phyloP scores from a whole-genome alignment of 2,888 invertebrate genomes.

The Cryptus armator region DNA sequence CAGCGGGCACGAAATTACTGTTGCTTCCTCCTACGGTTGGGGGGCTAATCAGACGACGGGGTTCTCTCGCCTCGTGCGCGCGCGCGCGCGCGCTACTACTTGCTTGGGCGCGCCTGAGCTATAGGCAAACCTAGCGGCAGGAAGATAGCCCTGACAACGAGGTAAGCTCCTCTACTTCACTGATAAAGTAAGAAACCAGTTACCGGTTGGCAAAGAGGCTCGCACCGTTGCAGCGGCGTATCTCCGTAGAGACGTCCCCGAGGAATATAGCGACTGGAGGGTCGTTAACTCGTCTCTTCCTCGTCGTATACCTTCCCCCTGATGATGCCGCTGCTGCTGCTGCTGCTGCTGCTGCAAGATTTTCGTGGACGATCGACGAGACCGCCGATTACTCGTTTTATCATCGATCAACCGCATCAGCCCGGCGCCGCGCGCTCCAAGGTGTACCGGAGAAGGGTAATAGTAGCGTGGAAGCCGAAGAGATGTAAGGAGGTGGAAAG shows the following conservation, averaged over 20 bases:
- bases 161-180: slow-evolving; percentile 46
- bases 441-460: background rate
- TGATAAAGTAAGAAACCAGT: slow-evolving; percentile 69
- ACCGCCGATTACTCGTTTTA: slow-evolving; percentile 76
- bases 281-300: slow-evolving; percentile 54
- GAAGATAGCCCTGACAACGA: slow-evolving; percentile 43
- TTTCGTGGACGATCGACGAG: slow-evolving; percentile 74
- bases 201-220: slow-evolving; percentile 55
- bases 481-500: slow-evolving; percentile 31
- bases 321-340: slow-evolving; percentile 26
- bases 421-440: background rate
- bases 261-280: slow-evolving; percentile 44
- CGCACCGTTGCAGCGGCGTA: background rate
- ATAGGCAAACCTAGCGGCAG: slow-evolving; percentile 36
- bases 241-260: slow-evolving; percentile 10
- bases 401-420: slow-evolving; percentile 80
- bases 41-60: slow-evolving; percentile 81
- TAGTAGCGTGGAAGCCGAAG: slow-evolving; percentile 5
- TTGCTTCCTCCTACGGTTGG: slow-evolving; percentile 79
- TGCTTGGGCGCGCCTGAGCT: slow-evolving; percentile 2
- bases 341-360: slow-evolving; percentile 12
- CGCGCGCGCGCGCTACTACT: background rate
- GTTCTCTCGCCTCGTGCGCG: slow-evolving; percentile 32
- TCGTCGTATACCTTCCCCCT: background rate
- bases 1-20: slow-evolving; percentile 81